Evolutionary conservation across 2,113 vertebrate genomes (phyloP).

Genomic region (Onychostruthus taczanowskii): DNA sequence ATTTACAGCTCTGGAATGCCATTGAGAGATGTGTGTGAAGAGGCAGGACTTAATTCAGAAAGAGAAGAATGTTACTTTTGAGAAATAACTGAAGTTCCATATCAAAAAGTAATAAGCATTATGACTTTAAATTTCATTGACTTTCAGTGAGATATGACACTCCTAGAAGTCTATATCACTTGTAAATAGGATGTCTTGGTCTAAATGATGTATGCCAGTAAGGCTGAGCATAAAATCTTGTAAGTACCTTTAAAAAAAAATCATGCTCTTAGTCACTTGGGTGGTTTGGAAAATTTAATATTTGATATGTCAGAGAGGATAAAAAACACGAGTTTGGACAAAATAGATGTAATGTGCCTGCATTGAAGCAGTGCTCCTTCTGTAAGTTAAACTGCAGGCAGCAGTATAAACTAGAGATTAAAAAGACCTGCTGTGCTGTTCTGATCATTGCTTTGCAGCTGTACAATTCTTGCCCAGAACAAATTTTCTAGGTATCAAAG

Average conservation of each 20-base stretch:
- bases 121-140: not conserved
- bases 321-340: not conserved
- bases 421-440: slow-evolving; percentile 21
- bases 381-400: slow-evolving; percentile 13
- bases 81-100: not conserved
- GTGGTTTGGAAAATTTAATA: slow-evolving; percentile 24
- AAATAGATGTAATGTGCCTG: slow-evolving; percentile 11
- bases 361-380: not conserved
- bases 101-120: slow-evolving; percentile 1
- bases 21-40: not conserved
- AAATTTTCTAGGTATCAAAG: slow-evolving; percentile 17
- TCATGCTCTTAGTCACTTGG: not conserved
- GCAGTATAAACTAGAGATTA: slow-evolving; percentile 16
- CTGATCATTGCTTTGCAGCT: slow-evolving; percentile 12
- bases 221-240: not conserved
- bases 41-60: not conserved
- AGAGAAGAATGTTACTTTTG: not conserved
- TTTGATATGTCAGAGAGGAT: not conserved
- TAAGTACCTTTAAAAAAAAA: not conserved
- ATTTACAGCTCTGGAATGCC: not conserved
- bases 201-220: not conserved
- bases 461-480: not conserved
- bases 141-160: not conserved
- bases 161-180: not conserved
- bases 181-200: not conserved